A percentile compares a stretch with the other conserved stretches of the same genome.
phyloP scores from a whole-genome alignment of 2,888 invertebrate species.

The Zygothrica quintamaculata region DNA sequence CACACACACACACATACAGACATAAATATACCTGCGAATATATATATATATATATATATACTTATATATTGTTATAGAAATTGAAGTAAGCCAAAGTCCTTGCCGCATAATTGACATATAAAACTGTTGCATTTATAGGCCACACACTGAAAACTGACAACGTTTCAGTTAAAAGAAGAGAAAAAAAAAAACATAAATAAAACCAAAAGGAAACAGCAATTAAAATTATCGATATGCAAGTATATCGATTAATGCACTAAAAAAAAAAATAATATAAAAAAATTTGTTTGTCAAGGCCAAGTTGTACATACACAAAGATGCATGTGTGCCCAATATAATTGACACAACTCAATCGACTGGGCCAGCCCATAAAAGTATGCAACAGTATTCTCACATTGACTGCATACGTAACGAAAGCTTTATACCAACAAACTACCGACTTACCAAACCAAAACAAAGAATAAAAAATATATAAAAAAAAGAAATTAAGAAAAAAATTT shows the following conservation, averaged over 20 bases:
- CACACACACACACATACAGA: slow-evolving; percentile 7
- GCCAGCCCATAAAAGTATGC: slow-evolving; percentile 45
- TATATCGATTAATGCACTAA: too few relatives aligned
- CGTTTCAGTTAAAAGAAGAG: too few relatives aligned
- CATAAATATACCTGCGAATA: neutral
- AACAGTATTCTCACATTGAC: slow-evolving; percentile 45
- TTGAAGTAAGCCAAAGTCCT: neutral
- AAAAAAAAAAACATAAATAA: too few relatives aligned
- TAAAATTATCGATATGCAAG: slow-evolving; percentile 28
- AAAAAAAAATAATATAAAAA: too few relatives aligned
- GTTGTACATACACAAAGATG: neutral
- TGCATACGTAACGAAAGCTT: slow-evolving; percentile 73
- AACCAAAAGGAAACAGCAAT: slow-evolving; percentile 7
- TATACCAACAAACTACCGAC: slow-evolving; percentile 53
- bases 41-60: slow-evolving; percentile 6
- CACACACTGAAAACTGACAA: slow-evolving; percentile 1
- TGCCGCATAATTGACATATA: slow-evolving; percentile 15
- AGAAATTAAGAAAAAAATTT: slow-evolving; percentile 1
- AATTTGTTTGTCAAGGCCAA: neutral
- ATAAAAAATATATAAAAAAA: slow-evolving; percentile 5
- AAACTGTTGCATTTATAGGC: slow-evolving; percentile 37
- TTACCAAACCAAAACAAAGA: slow-evolving; percentile 33
- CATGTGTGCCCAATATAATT: too few relatives aligned
- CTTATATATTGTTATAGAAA: slow-evolving; percentile 2
- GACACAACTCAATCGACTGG: slow-evolving; percentile 5